Evolutionary conservation across 53 echinoderm and acorn worm species (phyloP), one percentile per base, ranked within the genome.

Genomic region (Holothuria leucospilota): DNA sequence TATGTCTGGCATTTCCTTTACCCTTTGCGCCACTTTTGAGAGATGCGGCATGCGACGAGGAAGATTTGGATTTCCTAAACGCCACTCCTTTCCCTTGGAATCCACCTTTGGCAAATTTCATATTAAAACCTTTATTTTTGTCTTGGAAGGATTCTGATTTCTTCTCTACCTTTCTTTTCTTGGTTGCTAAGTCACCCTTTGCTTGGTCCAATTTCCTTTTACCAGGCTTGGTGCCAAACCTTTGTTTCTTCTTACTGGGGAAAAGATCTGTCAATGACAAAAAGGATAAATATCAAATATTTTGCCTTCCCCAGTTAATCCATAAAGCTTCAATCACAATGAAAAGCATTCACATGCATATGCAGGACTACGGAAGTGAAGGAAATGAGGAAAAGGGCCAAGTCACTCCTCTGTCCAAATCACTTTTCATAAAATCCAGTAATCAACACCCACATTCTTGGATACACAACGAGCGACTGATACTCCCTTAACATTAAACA

Each of bases 181-280:
- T 18, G 38, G 59, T 15, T 62, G 20, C 14, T 26, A 16, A 7
- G 21, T 59, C 24, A 27, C 28, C 20, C n/a, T 62, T 78, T 53
- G 20, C 61, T 27, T 52, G 69, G 6, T 29, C 71, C 49, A 26
- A 58, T 39, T 23, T 70, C 29, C 85, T 85, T 30, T 49, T 85
- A 21, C 49, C 53, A 46, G 70, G 53, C 20, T 53, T 39, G 52
- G 53, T 60, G 3, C 34, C 85, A 53, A n/a, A 41, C 69, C 6
- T 42, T 41, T 20, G 46, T 10, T 20, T 63, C 26, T 39, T 30
- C 39, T 88, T 88, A 61, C 61, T 88, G 0, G 88, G 88, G 46
- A 88, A 88, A 18, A 82, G 61, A 71, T 82, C 88, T 88, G 27
- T 20, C 2, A 29, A 51, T 30, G 7, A 62, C 24, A 20, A 78